Evolutionary conservation across 2,888 invertebrate genomes (phyloP), one percentile per base, ranked within the genome.

Genomic region (Crematogaster levior): DNA sequence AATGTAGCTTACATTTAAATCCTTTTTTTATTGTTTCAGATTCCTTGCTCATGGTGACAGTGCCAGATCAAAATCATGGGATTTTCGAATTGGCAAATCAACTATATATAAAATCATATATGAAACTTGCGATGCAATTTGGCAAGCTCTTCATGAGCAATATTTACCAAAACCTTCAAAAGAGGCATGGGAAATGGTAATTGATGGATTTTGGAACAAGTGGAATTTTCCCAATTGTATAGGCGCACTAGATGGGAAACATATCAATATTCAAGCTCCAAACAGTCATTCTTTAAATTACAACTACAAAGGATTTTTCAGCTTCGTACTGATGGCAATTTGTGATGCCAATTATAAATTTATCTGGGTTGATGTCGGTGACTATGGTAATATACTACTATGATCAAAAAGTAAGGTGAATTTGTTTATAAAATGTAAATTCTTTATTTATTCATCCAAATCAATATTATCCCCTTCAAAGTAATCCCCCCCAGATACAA

Each of bases 301-400:
- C 9, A 75, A 61, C 0, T 75, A 75, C 3, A 61, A 75, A 21
- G 10, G 10, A 75, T 24, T 34, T 46, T 75, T 60, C 12, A 58
- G 58, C 21, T 56, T 74, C n/a, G 21, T 75, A 46, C 18, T 75
- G 46, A 40, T 75, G 34, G 61, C 48, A 30, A 48, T 61, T 30
- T 27, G 27, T 46, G 61, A 75, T 21, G 61, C 58, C 3, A 30
- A 75, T 75, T 60, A 60, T 34, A 58, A 61, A 75, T 74, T 74
- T 61, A 74, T 63, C 1, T 75, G 46, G 34, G 24, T 75, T 34
- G 61, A 75, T 61, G 21, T 74, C 15, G 61, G 48, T 48, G n/a
- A 58, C 6, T 63, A 60, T 53, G 46, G 74, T 46, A 75, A 48
- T 40, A 46, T n/a, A n/a, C n/a, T n/a, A n/a, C n/a, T n/a, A n/a